Evolutionary conservation across 2,888 invertebrate species (phyloP), one percentile per base, ranked within the genome.

Genomic region (Cantharis flavilabris): DNA sequence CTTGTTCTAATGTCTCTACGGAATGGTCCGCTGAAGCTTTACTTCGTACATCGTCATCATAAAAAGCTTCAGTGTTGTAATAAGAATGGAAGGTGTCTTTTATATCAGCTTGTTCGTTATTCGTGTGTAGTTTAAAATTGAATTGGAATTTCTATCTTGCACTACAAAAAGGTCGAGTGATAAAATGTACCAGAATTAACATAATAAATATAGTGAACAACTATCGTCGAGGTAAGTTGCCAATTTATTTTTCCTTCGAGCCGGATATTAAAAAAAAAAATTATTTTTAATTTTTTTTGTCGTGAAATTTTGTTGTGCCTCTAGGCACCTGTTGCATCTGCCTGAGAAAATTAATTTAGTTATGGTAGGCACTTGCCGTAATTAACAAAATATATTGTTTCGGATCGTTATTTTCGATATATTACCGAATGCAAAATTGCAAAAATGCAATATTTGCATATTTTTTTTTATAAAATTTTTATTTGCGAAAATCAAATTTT

Each of bases 41-140:
- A 71, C 76, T 78, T 78, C 76, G 76, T 76, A 74, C 73, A 23
- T 76, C 71, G 26, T 62, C 70, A 65, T 76, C 71, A 76, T 74
- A 76, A 76, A 73, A 16, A 71, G 76, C 71, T 72, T 71, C 71
- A 78, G 73, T 78, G 71, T 70, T 71, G 72, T 76, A 71, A 70
- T 76, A 78, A 76, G 75, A 78, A 78, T 72, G 76, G 71, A 76
- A 77, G 49, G 26, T 67, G 26, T n/a, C 65, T 67, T 64, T 64
- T 64, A 64, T 69, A 69, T 26, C 14, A 23, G 23, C 26, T 30
- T 13, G 49, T 49, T 49, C 49, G 49, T 49, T 49, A 49, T n/a
- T 13, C 49, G 49, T n/a, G 49, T 49, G 49, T 49, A 49, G 49
- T 49, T 49, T 49, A 49, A 49, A 49, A 49, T 49, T 49, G 49